phyloP scores from a whole-genome alignment of 1,140 invertebrate species.

The Calliopsis andreniformis region DNA sequence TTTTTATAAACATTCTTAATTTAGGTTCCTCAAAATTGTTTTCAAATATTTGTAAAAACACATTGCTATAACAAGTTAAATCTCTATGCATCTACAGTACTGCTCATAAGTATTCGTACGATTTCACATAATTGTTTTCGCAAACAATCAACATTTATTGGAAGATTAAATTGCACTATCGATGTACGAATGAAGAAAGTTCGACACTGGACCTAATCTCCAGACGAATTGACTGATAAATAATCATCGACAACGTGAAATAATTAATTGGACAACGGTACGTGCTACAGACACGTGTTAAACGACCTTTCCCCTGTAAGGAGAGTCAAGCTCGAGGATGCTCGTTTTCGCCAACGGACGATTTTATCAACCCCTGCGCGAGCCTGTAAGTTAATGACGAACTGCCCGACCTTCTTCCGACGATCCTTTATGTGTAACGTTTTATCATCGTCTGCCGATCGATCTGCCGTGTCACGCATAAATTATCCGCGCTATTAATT shows the following conservation, averaged over 20 bases:
- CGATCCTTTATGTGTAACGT: conserved; percentile 3
- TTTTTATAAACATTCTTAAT: no score
- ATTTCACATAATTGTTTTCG: no score
- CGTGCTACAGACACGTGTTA: conserved; percentile 32
- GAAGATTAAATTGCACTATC: no score
- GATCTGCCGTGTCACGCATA: conserved; percentile 50
- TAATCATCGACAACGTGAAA: conserved; percentile 1
- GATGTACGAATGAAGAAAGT: no score
- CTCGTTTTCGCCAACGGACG: conserved; percentile 34
- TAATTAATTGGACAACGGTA: conserved; percentile 36
- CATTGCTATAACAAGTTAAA: no score
- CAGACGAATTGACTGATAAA: conserved; percentile 10
- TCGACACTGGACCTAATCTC: no score
- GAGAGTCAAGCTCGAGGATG: conserved; percentile 44
- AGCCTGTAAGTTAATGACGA: conserved; percentile 44
- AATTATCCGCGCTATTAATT: conserved; percentile 41
- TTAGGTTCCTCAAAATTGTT: no score
- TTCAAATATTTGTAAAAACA: no score
- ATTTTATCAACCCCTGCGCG: conserved; percentile 45
- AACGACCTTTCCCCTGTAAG: conserved; percentile 19
- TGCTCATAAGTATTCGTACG: no score
- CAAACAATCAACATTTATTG: no score
- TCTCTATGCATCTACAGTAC: no score
- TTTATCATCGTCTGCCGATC: conserved; percentile 60
- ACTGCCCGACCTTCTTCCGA: conserved; percentile 29